These are phyloP conservation scores for Triplophysa bombifrons DNA, from an alignment of 2,797 vertebrate species.

Conservation along the genomic window DNA sequence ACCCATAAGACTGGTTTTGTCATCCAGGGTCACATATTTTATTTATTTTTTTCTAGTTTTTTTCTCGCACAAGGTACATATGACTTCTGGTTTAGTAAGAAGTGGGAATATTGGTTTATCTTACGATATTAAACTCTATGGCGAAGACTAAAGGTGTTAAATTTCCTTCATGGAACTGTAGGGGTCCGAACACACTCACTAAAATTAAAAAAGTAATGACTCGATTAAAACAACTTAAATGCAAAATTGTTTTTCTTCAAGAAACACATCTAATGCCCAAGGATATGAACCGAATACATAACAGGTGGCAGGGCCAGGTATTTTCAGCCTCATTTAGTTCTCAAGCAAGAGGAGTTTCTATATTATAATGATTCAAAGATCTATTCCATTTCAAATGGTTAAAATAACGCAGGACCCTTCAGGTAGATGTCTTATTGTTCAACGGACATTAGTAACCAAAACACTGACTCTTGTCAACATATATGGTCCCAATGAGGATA, in stretches of 20 bases:
- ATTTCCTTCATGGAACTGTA: too few species aligned
- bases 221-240: neutral
- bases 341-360: neutral
- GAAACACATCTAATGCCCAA: neutral
- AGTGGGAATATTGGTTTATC: too few species aligned
- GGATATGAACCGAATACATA: neutral
- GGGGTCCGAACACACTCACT: too few species aligned
- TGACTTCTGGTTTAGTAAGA: neutral
- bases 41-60: too few species aligned
- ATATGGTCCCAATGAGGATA: neutral
- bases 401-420: neutral
- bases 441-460: too few species aligned
- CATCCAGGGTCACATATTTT: too few species aligned
- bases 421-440: too few species aligned
- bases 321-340: neutral
- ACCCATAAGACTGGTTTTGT: too few species aligned
- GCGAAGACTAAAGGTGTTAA: too few species aligned
- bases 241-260: neutral
- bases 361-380: neutral
- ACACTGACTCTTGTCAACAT: too few species aligned
- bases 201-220: neutral
- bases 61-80: neutral
- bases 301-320: neutral
- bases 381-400: neutral
- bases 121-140: too few species aligned